Conservation (phyloP, 2,888 invertebrate genomes). For the Scaptomyza caliginosa region DNA sequence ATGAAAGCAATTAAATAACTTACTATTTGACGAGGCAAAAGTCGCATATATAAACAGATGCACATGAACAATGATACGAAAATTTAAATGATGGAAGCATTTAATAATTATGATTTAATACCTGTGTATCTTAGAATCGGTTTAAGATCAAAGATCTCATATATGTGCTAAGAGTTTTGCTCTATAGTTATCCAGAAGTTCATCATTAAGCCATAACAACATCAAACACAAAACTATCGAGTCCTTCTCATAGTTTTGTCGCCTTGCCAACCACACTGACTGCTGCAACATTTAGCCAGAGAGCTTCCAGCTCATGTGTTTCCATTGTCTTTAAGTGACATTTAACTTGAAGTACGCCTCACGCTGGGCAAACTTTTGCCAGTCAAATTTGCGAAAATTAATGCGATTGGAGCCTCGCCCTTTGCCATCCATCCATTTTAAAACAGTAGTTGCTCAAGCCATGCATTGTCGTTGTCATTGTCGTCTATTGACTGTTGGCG, state of each 20-base stretch:
- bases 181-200: not conserved
- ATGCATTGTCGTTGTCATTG: slow-evolving; percentile 19
- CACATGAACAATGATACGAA: not conserved
- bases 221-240: slow-evolving; percentile 13
- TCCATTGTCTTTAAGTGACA: slow-evolving; percentile 76
- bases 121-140: not conserved
- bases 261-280: slow-evolving; percentile 11
- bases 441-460: slow-evolving; percentile 13
- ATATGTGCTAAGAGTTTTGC: too few species aligned
- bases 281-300: not conserved
- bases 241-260: slow-evolving; percentile 15
- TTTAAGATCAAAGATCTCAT: not conserved
- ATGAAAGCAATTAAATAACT: slow-evolving; percentile 26
- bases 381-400: slow-evolving; percentile 78
- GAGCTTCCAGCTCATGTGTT: slow-evolving; percentile 25
- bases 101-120: not conserved
- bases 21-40: slow-evolving; percentile 16
- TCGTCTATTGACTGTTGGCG: slow-evolving; percentile 65
- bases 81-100: not conserved
- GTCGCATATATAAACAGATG: slow-evolving; percentile 8
- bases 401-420: slow-evolving; percentile 63
- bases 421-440: slow-evolving; percentile 6
- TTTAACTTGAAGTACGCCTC: slow-evolving; percentile 72
- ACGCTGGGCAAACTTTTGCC: slow-evolving; percentile 65
- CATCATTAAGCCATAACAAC: slow-evolving; percentile 8